Conservation (phyloP, 2,797 vertebrate genomes). For the Parauchenoglanis punctatus region DNA sequence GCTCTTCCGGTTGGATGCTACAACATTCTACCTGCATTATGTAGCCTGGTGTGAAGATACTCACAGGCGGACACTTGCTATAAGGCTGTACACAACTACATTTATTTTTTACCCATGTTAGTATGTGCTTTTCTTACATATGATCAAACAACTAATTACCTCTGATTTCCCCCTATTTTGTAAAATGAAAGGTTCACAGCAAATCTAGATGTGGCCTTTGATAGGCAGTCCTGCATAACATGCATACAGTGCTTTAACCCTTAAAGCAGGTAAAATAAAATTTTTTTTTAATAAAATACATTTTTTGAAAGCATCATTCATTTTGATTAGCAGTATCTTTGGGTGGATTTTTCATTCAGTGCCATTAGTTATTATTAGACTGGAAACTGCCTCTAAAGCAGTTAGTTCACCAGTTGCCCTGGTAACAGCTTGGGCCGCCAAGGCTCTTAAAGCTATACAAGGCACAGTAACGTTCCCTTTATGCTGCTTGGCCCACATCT, state of each 20-base stretch:
- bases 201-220: constrained; percentile 36
- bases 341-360: constrained; percentile 75
- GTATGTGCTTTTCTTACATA: background rate
- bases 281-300: constrained; percentile 38
- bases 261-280: background rate
- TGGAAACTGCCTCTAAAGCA: constrained; percentile 82
- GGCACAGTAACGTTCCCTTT: constrained; percentile 59
- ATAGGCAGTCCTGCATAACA: constrained; percentile 5
- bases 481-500: constrained; percentile 61
- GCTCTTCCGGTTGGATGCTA: background rate
- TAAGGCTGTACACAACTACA: background rate
- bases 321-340: constrained; percentile 65
- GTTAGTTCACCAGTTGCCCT: constrained; percentile 88
- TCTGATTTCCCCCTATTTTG: background rate
- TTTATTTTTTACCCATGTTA: background rate
- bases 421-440: constrained; percentile 85
- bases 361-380: constrained; percentile 92
- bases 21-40: background rate
- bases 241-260: background rate
- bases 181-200: background rate
- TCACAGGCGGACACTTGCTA: background rate
- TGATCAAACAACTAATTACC: background rate
- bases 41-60: background rate
- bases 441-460: constrained; percentile 80
- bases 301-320: constrained; percentile 51